Base-by-base conservation (phyloP, 2,113 vertebrate species). In the Pollachius pollachius region DNA sequence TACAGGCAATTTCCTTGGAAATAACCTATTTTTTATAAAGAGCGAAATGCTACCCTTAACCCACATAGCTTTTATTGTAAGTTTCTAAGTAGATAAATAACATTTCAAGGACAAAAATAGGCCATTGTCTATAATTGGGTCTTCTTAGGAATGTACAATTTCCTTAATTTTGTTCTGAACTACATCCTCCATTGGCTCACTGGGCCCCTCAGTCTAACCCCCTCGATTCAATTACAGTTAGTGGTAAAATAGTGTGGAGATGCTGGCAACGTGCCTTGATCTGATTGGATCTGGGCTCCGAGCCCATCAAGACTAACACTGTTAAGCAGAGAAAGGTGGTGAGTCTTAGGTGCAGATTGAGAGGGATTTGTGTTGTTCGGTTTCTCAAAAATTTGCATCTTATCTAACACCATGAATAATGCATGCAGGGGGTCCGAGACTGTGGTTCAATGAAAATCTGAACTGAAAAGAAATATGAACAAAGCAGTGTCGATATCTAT, bases 401-500 rank as follows among this genome's bases (percentile, higher is more conserved):
- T 71, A 83, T 79, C 76, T 73, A 74, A 79, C 68, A 5, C 56
- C 4, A 69, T 77, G 74, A 85, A 86, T 85, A 82, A 86, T 82
- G 67, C 73, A 88, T 82, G 75, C 54, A 37, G 58, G 72, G 74
- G 72, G 79, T 83, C 78, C 70, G 76, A 79, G 71, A 63, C 65
- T 71, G 54, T 64, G 41, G 66, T 76, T 72, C 62, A 52, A 70
- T 59, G 27, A 69, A 57, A 57, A 57, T 1, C 15, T 17, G n/a
- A 57, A 57, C 8, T 16, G 54, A 62, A 15, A 23, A 62, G 62
- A 60, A 52, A 62, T 62, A 64, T 59, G 30, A 68, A 71, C 62
- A 79, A 70, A 71, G 58, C 62, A 57, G 58, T 25, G 37, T 30
- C 17, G 66, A 65, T 80, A 74, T 77, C 72, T 69, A 62, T 76